phyloP scores from a whole-genome alignment of 2,113 vertebrate species.

The Motacilla alba region DNA sequence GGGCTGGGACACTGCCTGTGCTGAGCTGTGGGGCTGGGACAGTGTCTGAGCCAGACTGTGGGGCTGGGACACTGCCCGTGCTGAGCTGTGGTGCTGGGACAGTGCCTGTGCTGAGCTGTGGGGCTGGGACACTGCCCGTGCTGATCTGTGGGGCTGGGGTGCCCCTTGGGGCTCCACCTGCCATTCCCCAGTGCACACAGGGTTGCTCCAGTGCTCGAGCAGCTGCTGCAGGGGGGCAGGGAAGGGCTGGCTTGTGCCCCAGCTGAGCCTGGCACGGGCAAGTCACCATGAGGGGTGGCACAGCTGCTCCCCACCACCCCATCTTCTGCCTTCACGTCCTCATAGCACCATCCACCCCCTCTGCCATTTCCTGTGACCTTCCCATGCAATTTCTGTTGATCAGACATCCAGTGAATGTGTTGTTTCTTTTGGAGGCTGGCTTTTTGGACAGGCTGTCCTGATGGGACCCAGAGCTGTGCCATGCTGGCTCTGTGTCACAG shows the following conservation, averaged over 20 bases:
- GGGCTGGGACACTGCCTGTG: too few species aligned
- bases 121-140: neutral
- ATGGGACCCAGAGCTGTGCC: neutral
- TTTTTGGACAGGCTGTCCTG: neutral
- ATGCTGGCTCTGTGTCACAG: fast-evolving
- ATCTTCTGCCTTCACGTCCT: neutral
- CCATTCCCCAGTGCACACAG: neutral
- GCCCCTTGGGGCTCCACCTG: neutral
- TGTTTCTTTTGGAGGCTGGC: neutral
- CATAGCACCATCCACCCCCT: neutral
- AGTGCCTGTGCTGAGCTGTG: fast-evolving
- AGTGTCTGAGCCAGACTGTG: fast-evolving
- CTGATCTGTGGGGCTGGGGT: fast-evolving
- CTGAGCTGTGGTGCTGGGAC: neutral
- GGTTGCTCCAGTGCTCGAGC: fast-evolving
- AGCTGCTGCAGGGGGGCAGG: neutral
- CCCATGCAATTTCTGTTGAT: neutral
- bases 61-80: neutral
- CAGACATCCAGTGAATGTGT: neutral
- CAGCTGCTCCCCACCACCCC: neutral
- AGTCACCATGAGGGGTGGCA: fast-evolving
- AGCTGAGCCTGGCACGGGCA: neutral
- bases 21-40: neutral
- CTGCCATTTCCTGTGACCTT: neutral
- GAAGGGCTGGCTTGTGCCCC: neutral